Percentiles rank a stretch among this genome's conserved stretches.
phyloP scores from a whole-genome alignment of 1,140 invertebrate species.

The Doryteuthis pealeii region DNA sequence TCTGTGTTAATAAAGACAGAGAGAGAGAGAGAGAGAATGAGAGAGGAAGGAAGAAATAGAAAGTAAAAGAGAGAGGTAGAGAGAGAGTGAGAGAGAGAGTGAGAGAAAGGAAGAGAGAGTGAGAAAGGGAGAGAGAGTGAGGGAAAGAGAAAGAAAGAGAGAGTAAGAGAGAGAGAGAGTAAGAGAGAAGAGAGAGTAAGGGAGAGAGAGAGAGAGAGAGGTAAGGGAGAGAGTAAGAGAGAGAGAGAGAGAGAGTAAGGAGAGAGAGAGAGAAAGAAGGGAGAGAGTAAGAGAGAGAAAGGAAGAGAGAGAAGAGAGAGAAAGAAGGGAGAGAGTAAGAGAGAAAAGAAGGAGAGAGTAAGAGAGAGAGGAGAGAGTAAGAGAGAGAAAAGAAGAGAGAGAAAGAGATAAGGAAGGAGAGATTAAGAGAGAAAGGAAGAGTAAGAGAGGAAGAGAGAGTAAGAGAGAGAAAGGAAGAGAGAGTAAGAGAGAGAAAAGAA shows the following conservation, averaged over 20 bases:
- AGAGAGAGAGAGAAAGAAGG: no score
- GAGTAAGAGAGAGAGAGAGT: no score
- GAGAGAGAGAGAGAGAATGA: no score
- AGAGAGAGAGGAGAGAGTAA: slow-evolving; percentile 13
- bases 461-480: not conserved
- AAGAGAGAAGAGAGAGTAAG: not conserved
- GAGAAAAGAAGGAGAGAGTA: slow-evolving; percentile 12
- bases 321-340: slow-evolving; percentile 20
- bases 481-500: no score
- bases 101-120: slow-evolving; percentile 18
- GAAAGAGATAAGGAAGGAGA: slow-evolving; percentile 4
- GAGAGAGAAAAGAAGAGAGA: slow-evolving; percentile 13
- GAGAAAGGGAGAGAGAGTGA: slow-evolving; percentile 11
- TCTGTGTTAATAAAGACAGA: no score
- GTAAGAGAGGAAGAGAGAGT: not conserved
- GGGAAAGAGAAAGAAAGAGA: slow-evolving; percentile 24
- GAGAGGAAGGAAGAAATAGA: no score
- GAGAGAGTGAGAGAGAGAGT: slow-evolving; percentile 17
- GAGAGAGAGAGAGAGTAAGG: slow-evolving; percentile 1
- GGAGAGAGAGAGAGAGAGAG: not conserved
- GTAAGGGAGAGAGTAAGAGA: not conserved
- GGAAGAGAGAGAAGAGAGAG: slow-evolving; percentile 16
- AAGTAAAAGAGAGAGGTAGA: no score
- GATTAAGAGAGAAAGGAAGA: no score
- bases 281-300: not conserved